A percentile compares a stretch with the other conserved stretches of the same genome.
phyloP scores from a whole-genome alignment of 2,888 invertebrate genomes.

The Synanthedon andrenaeformis region DNA sequence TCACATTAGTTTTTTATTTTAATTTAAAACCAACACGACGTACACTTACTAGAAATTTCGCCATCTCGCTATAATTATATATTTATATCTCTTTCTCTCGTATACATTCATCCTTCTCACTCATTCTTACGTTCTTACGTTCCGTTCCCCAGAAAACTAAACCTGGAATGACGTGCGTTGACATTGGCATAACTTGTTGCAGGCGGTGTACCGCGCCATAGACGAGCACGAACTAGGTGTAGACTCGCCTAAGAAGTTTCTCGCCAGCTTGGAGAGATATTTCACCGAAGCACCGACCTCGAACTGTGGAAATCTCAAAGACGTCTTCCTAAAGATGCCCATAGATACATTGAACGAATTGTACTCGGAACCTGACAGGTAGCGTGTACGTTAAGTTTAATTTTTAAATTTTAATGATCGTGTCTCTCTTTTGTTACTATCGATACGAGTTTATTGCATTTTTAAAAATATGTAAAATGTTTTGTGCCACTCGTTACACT shows the following conservation, averaged over 20 bases:
- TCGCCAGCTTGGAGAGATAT: slow-evolving; percentile 59
- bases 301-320: slow-evolving; percentile 48
- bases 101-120: too few relatives aligned
- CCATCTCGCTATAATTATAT: background rate
- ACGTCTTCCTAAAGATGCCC: slow-evolving; percentile 44
- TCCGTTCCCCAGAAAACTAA: background rate
- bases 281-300: slow-evolving; percentile 35
- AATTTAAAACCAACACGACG: too few relatives aligned
- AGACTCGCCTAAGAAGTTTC: slow-evolving; percentile 73
- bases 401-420: slow-evolving; percentile 1
- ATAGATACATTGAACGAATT: slow-evolving; percentile 23
- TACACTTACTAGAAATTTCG: too few relatives aligned
- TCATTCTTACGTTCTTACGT: background rate
- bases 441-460: too few relatives aligned
- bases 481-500: too few relatives aligned
- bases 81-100: background rate
- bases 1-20: too few relatives aligned
- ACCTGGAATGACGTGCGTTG: background rate
- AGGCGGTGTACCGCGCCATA: slow-evolving; percentile 53
- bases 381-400: slow-evolving; percentile 7
- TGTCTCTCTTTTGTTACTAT: background rate
- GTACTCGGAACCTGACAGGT: slow-evolving; percentile 26
- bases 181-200: slow-evolving; percentile 11
- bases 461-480: too few relatives aligned
- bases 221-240: slow-evolving; percentile 74